Percentiles rank a stretch among this genome's conserved stretches.
Evolutionary conservation across 2,888 invertebrate genomes (phyloP).

Genomic region (Scotopteryx bipunctaria): DNA sequence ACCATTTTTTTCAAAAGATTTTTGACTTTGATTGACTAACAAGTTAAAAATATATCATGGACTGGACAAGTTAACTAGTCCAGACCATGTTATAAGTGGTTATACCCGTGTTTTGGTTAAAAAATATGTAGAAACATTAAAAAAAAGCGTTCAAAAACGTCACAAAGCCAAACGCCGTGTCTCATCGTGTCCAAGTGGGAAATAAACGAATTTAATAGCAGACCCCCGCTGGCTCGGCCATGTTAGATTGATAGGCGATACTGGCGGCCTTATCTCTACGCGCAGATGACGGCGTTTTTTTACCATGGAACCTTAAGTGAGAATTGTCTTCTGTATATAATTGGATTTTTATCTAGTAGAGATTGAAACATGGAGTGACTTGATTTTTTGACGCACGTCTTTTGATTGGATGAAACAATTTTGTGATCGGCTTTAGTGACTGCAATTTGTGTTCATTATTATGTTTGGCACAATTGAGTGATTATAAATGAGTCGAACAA

Average conservation of each 20-base stretch:
- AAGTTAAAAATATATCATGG: too few species aligned
- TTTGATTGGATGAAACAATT: constrained; percentile 11
- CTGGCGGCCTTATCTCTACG: constrained; percentile 56
- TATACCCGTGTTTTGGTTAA: not conserved
- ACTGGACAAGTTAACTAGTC: too few species aligned
- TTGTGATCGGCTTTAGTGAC: not conserved
- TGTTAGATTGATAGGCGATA: constrained; percentile 79
- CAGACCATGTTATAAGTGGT: not conserved
- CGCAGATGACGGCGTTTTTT: constrained; percentile 58
- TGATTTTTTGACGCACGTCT: constrained; percentile 18
- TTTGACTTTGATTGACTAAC: too few species aligned
- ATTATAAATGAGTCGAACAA: not conserved
- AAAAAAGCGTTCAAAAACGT: constrained; percentile 21
- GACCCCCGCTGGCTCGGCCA: constrained; percentile 66
- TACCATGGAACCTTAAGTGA: constrained; percentile 63
- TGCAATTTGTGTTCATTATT: not conserved
- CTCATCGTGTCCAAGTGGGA: constrained; percentile 38
- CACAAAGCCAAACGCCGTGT: constrained; percentile 37
- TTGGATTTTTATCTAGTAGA: constrained; percentile 68
- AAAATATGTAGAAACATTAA: constrained; percentile 1
- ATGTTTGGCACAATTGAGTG: not conserved
- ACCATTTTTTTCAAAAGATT: too few species aligned
- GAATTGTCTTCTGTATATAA: constrained; percentile 72
- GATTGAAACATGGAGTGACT: constrained; percentile 40
- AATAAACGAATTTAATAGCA: constrained; percentile 64